Conservation (phyloP, 2,888 invertebrate species). For the Stenchaetothrips biformis region DNA sequence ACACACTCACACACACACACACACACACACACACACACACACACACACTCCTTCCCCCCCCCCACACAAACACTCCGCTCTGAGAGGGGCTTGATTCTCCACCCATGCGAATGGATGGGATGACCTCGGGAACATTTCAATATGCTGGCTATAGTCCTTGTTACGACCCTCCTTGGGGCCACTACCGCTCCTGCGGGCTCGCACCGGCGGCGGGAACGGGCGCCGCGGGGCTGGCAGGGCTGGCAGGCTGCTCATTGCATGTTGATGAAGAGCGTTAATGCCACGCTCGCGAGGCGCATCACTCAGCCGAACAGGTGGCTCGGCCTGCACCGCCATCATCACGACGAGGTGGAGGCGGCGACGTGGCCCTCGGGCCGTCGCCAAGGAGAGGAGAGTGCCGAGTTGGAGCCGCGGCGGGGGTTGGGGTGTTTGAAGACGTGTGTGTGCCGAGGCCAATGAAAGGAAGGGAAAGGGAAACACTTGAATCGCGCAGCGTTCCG, state of each 20-base stretch:
- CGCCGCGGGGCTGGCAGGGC: neutral
- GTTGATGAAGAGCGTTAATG: neutral
- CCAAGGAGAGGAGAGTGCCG: neutral
- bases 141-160: neutral
- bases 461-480: too few relatives aligned
- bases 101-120: neutral
- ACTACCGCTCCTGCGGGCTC: neutral
- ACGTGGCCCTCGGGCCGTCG: neutral
- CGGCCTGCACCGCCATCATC: neutral
- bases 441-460: neutral
- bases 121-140: constrained; percentile 25
- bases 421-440: neutral
- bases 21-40: neutral
- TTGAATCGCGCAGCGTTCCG: too few relatives aligned
- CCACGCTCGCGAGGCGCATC: neutral
- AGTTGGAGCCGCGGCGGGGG: neutral
- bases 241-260: neutral
- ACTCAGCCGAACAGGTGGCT: constrained; percentile 2
- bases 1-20: neutral
- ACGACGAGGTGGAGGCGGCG: neutral
- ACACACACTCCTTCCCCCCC: neutral
- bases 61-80: neutral
- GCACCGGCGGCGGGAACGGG: neutral
- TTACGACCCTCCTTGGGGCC: neutral
- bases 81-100: neutral